A percentile compares a stretch with the other conserved stretches of the same genome.
Evolutionary conservation across 2,113 vertebrate species (phyloP).

Genomic region (Phoxinus phoxinus): DNA sequence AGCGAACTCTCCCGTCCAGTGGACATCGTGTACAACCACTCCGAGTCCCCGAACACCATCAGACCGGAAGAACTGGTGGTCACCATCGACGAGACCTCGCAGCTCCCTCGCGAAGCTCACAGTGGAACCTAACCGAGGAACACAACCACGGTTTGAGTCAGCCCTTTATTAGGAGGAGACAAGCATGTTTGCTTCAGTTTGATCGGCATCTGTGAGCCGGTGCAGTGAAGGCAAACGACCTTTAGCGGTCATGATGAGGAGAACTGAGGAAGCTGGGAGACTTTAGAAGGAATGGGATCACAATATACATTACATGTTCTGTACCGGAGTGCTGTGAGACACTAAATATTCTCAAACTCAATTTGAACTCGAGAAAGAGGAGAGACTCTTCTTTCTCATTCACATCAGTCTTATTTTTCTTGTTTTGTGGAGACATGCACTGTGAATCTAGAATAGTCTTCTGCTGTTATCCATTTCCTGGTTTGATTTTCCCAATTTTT

Average conservation of each 20-base stretch:
- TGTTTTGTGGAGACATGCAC: conserved; percentile 26
- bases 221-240: background rate
- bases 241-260: background rate
- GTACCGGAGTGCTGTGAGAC: background rate
- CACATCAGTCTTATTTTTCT: background rate
- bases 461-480: background rate
- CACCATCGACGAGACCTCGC: conserved; percentile 75
- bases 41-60: conserved; percentile 40
- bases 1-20: conserved; percentile 54
- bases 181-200: conserved; percentile 40
- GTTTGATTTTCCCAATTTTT: background rate
- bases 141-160: background rate
- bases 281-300: background rate
- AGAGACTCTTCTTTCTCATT: background rate
- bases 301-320: background rate
- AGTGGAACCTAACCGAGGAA: conserved; percentile 64
- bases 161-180: conserved; percentile 14
- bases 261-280: background rate
- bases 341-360: background rate
- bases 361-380: background rate
- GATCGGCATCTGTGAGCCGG: conserved; percentile 58
- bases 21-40: conserved; percentile 66
- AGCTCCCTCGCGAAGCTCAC: conserved; percentile 72
- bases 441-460: conserved; percentile 36
- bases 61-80: conserved; percentile 76